phyloP scores from a whole-genome alignment of 2,113 vertebrate species.

The Cyrtonyx montezumae region DNA sequence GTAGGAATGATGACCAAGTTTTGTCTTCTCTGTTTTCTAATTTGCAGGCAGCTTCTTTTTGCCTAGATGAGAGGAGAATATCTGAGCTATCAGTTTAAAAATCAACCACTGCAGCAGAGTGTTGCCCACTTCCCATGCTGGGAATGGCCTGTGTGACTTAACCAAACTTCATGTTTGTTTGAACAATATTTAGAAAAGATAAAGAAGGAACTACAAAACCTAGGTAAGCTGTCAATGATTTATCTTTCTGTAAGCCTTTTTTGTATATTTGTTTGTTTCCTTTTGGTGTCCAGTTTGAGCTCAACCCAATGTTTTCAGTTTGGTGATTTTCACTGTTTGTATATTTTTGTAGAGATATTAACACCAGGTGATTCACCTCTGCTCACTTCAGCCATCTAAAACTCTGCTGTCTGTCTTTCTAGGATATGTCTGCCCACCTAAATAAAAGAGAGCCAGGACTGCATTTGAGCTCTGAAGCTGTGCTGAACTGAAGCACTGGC shows the following conservation, averaged over 20 bases:
- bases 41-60: not conserved
- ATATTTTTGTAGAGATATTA: not conserved
- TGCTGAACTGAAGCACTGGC: not conserved
- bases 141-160: not conserved
- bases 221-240: not conserved
- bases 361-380: not conserved
- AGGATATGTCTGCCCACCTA: not conserved
- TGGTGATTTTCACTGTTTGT: not conserved
- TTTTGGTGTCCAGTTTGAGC: not conserved
- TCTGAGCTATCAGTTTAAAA: slow-evolving; percentile 24
- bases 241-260: not conserved
- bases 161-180: slow-evolving; percentile 31
- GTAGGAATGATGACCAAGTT: not conserved
- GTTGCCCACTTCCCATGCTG: not conserved
- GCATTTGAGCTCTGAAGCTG: not conserved
- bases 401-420: not conserved
- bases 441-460: not conserved
- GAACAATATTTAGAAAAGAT: slow-evolving; percentile 10
- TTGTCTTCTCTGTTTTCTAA: not conserved
- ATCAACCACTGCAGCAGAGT: not conserved
- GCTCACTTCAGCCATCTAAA: not conserved
- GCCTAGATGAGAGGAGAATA: not conserved
- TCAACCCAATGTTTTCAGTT: not conserved
- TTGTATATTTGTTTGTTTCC: not conserved
- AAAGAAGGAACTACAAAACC: not conserved